Conservation (phyloP, 1,140 invertebrate genomes). For the Pectinophora gossypiella region DNA sequence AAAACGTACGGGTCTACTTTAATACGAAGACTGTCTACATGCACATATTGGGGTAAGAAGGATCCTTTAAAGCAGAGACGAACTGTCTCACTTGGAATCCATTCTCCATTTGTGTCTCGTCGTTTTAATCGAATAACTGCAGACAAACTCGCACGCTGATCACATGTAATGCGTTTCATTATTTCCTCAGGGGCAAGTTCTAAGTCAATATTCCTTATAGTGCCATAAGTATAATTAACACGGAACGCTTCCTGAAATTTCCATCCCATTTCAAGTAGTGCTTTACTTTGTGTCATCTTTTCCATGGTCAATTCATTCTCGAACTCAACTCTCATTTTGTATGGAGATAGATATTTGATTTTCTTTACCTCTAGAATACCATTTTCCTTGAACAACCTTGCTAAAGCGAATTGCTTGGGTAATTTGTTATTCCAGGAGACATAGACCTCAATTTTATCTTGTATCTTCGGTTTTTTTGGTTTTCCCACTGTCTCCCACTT, state of each 20-base stretch:
- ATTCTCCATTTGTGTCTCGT: not conserved
- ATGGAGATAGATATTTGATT: conserved; percentile 1
- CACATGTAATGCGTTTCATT: not conserved
- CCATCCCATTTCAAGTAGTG: not conserved
- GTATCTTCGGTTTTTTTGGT: not conserved
- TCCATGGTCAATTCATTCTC: not conserved
- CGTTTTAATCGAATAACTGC: conserved; percentile 1
- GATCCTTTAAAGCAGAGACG: conserved; percentile 1
- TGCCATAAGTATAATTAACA: not conserved
- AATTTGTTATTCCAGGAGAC: not conserved
- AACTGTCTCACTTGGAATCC: conserved; percentile 4
- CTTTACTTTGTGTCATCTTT: not conserved
- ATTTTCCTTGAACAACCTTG: not conserved
- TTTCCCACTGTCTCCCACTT: not conserved
- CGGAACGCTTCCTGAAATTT: not conserved
- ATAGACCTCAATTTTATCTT: not conserved
- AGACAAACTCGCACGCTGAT: not conserved
- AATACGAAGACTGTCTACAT: not conserved
- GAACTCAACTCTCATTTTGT: conserved; percentile 3
- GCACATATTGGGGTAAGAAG: conserved; percentile 2
- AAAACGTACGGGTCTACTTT: conserved; percentile 4
- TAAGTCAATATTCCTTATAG: conserved; percentile 2
- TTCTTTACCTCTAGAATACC: not conserved
- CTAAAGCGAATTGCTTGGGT: conserved; percentile 5
- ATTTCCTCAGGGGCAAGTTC: conserved; percentile 3